Percentiles rank a stretch among this genome's conserved stretches.
These are phyloP conservation scores for Gila orcuttii DNA, from an alignment of 2,113 vertebrate genomes.

Conservation along the genomic window DNA sequence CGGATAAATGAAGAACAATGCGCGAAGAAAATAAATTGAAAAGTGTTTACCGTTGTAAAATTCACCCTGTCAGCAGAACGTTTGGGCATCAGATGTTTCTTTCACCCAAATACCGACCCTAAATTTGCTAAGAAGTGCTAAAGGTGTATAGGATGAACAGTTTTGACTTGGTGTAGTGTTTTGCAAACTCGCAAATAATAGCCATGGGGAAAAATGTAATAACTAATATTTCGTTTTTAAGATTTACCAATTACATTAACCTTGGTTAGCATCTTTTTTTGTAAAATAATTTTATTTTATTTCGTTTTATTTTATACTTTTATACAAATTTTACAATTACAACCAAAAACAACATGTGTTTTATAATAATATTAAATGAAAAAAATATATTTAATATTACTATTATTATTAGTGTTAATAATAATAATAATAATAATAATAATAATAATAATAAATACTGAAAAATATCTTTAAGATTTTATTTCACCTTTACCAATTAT, in stretches of 20 bases:
- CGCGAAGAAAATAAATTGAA: slow-evolving; percentile 43
- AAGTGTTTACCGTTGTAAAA: slow-evolving; percentile 28
- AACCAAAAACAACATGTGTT: too few species aligned
- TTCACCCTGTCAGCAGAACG: slow-evolving; percentile 50
- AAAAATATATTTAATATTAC: too few species aligned
- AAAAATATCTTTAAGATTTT: too few species aligned
- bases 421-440: too few species aligned
- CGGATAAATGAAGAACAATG: slow-evolving; percentile 50
- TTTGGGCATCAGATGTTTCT: neutral
- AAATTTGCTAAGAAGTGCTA: neutral
- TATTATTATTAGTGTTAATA: too few species aligned
- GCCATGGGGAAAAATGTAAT: neutral
- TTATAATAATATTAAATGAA: too few species aligned
- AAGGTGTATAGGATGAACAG: neutral
- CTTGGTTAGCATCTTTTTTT: neutral
- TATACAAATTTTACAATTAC: too few species aligned
- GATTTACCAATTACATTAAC: neutral
- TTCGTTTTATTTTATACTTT: neutral
- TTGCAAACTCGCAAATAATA: too few species aligned
- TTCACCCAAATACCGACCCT: neutral
- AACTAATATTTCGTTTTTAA: neutral
- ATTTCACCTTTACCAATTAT: neutral
- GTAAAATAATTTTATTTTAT: neutral
- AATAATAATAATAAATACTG: too few species aligned
- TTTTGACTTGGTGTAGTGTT: neutral